These are phyloP conservation scores for Clostera curtula DNA, from an alignment of 2,888 invertebrate genomes.

Conservation along the genomic window DNA sequence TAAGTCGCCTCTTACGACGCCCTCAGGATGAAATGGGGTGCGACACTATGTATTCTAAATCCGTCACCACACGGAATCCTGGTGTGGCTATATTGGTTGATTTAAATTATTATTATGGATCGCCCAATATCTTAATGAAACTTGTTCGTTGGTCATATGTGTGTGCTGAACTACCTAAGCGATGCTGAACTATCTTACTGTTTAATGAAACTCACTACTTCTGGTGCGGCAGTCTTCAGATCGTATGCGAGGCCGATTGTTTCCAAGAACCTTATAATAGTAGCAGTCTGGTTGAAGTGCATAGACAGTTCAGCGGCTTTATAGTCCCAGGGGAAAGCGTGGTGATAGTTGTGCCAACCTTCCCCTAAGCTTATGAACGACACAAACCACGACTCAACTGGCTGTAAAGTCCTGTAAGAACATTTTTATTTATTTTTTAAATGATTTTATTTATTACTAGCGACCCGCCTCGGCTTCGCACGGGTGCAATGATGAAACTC, in stretches of 20 bases:
- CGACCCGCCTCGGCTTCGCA: too few species aligned
- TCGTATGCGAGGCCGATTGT: conserved; percentile 78
- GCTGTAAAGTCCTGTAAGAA: conserved; percentile 80
- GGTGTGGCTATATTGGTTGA: too few species aligned
- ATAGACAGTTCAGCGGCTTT: conserved; percentile 87
- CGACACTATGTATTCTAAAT: too few species aligned
- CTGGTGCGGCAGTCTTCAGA: conserved; percentile 64
- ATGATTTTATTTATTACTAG: background rate
- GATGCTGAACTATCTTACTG: too few species aligned
- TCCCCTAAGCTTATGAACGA: conserved; percentile 83
- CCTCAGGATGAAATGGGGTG: too few species aligned
- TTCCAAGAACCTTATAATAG: conserved; percentile 77
- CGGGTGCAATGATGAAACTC: too few species aligned
- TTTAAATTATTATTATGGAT: too few species aligned
- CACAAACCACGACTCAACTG: conserved; percentile 84
- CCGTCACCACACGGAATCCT: too few species aligned
- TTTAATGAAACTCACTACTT: conserved; percentile 51
- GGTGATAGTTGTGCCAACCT: conserved; percentile 96
- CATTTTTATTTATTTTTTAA: background rate
- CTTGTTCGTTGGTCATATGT: too few species aligned
- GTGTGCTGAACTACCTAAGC: too few species aligned
- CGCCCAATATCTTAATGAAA: too few species aligned
- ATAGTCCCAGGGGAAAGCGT: conserved; percentile 94
- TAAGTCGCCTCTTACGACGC: too few species aligned
- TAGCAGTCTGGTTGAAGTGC: conserved; percentile 76